Conservation (phyloP, 2,797 vertebrate genomes). For the Halcyon badia region DNA sequence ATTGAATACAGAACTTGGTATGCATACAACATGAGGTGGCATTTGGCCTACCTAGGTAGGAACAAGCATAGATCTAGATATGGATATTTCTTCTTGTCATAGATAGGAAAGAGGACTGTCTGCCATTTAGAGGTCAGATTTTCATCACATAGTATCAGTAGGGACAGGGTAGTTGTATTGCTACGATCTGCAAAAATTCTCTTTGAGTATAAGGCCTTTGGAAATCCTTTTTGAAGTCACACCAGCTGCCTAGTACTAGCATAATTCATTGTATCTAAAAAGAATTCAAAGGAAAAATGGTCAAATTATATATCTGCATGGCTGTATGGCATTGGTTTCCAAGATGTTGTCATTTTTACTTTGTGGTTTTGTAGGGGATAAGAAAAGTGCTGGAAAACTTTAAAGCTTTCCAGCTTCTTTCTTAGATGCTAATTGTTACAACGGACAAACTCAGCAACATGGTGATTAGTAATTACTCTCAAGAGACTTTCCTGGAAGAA, state of each 20-base stretch:
- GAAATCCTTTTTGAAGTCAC: neutral
- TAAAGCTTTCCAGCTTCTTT: slow-evolving; percentile 9
- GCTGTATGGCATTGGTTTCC: neutral
- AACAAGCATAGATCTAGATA: accelerated
- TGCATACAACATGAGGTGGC: neutral
- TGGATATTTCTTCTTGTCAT: neutral
- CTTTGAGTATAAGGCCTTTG: neutral
- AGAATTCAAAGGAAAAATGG: slow-evolving; percentile 5
- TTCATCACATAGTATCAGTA: accelerated
- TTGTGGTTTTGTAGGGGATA: slow-evolving; percentile 18
- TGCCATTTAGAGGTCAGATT: neutral
- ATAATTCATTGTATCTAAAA: neutral
- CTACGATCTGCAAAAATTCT: neutral
- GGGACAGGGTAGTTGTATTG: neutral
- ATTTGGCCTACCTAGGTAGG: neutral
- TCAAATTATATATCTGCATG: neutral
- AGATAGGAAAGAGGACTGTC: neutral
- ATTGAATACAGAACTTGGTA: no score
- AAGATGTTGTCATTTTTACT: slow-evolving; percentile 23
- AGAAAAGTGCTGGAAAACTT: neutral
- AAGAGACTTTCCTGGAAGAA: slow-evolving; percentile 4
- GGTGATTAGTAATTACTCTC: slow-evolving; percentile 10
- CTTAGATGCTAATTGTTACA: neutral
- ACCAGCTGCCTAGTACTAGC: neutral
- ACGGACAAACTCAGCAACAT: neutral